Base-by-base conservation (phyloP, 1,140 invertebrate genomes). In the Ephestia elutella region DNA sequence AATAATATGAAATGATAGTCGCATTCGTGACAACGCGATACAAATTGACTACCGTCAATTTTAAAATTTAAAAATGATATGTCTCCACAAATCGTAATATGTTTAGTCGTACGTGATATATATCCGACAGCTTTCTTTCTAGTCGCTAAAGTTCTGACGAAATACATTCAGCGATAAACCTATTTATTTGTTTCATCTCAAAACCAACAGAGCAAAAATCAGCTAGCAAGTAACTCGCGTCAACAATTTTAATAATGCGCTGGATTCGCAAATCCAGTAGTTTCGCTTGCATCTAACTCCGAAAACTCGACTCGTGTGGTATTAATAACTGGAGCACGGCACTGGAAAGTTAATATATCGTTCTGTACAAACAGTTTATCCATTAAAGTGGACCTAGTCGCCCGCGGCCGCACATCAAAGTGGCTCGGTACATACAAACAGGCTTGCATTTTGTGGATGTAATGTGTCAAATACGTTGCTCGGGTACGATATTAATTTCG, bases 391-490 rank as follows among this genome's bases (percentile, higher is more conserved):
- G 61, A 57, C 48, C 59, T 49, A 61, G 54, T 35, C 57, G 66
- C 73, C 71, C 62, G 67, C 67, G 71, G 73, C 68, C 70, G 65
- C 65, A 65, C 68, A 74, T 78, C 75, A 80, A 80, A 80, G 73
- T 70, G 69, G 70, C 53, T 56, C 60, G 55, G 58, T 11, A 59
- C 62, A 71, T 73, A 67, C 61, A 70, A 50, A 59, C 51, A 49
- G 5, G 11, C 25, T 53, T 15, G 35, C 38, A 44, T 44, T 44
- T 44, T 44, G 38, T 44, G 38, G 38, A 44, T 44, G 38, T 44
- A 44, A 44, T 44, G 38, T 44, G 38, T 44, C 38, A 44, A 44
- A 44, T 15, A 15, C 38, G 38, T 44, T 15, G 13, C 38, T 44
- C 13, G 13, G 2, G 13, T 44, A 17, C n/a, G 38, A 10, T n/a